Base-by-base conservation (phyloP, 1,140 invertebrate genomes). In the Conopomorpha cramerella region DNA sequence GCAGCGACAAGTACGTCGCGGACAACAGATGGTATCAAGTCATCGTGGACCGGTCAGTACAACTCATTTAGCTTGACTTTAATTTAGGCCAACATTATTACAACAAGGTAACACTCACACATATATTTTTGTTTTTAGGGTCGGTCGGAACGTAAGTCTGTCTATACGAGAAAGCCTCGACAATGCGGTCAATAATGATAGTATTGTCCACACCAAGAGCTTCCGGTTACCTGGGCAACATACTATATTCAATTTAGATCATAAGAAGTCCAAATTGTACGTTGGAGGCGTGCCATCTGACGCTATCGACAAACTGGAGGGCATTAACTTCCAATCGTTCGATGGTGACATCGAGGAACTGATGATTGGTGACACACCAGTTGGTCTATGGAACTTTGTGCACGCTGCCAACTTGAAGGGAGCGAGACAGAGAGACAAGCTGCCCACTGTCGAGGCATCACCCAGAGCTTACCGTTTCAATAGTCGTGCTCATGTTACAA, bases 321-420 rank as follows among this genome's bases (percentile, higher is more conserved):
- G 82, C 2, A 78, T 96, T 2, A 82, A 79, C 6, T 83, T 86
- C 29, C 85, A 82, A 2, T 87, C 85, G 0, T 99, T 95, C 61
- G 85, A 88, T 30, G 97, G 97, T 2, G 82, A 88, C 48, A 90
- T 99, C 40, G 95, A 98, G 60, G 92, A 95, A 34, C 65, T 99
- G 0, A 82, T 86, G 32, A 89, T 98, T 45, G 95, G 95, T 11
- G 91, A 94, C 17, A 87, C 86, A 8, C 88, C 87, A 2, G 84
- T 98, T 10, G 95, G 95, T 0, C 80, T 99, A 10, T 99, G 96
- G 96, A 98, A 99, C 77, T 96, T 96, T 53, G 86, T 89, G 27
- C 87, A 84, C 15, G 86, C 88, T 23, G 88, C 91, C 23, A 91
- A 93, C 35, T 77, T 85, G 30, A 74, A 86, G 43, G 90, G 87